phyloP scores from a whole-genome alignment of 2,113 vertebrate species.

The Tachuris rubrigastra region DNA sequence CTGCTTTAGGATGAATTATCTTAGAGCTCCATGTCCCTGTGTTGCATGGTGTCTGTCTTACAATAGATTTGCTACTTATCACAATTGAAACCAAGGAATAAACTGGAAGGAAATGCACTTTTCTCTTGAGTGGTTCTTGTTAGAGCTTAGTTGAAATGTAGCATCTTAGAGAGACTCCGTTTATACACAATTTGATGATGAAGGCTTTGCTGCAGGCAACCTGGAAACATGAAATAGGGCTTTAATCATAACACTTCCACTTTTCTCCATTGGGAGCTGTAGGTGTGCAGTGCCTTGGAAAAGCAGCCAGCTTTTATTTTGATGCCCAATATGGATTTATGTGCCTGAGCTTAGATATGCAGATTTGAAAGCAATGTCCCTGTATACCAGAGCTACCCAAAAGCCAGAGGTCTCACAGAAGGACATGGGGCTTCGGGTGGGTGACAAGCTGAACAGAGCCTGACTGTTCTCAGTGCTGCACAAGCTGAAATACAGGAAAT shows the following conservation, averaged over 20 bases:
- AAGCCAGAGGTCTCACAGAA: not conserved
- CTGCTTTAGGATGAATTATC: not conserved
- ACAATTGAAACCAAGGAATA: conserved; percentile 22
- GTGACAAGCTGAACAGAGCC: not conserved
- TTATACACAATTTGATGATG: conserved; percentile 61
- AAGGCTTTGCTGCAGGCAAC: conserved; percentile 58
- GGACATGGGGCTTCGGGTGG: not conserved
- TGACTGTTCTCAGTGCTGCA: not conserved
- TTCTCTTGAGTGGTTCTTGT: conserved; percentile 48
- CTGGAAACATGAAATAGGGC: conserved; percentile 51
- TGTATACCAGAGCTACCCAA: not conserved
- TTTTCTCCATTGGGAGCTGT: conserved; percentile 40
- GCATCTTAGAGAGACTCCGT: conserved; percentile 10
- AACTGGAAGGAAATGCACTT: conserved; percentile 39
- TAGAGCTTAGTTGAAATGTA: conserved; percentile 48
- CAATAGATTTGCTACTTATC: not conserved
- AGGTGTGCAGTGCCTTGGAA: conserved; percentile 15
- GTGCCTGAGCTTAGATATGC: not conserved
- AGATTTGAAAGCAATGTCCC: not conserved
- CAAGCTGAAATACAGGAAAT: not conserved
- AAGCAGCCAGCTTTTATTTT: conserved; percentile 34
- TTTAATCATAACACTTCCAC: conserved; percentile 50
- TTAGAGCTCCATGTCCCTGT: not conserved
- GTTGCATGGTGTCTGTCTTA: not conserved
- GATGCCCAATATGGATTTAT: not conserved